A percentile compares a stretch with the other conserved stretches of the same genome.
These are phyloP conservation scores for Drosophila meridionalis DNA, from an alignment of 2,888 invertebrate genomes.

Conservation along the genomic window DNA sequence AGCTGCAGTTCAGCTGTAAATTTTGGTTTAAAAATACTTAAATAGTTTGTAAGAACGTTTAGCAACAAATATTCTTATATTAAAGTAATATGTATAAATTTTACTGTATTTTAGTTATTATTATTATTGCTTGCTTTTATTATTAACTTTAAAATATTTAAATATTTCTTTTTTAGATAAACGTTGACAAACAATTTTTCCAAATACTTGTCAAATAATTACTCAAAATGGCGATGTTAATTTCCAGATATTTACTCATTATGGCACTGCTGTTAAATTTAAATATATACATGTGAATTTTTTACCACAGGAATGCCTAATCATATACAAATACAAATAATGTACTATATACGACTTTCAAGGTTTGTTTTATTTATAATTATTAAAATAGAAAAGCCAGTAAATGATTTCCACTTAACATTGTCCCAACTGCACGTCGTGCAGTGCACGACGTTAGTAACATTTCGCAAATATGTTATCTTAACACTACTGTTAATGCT, in stretches of 20 bases:
- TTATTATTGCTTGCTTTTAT: not conserved
- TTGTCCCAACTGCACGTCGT: not conserved
- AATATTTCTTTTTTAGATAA: not conserved
- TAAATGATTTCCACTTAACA: not conserved
- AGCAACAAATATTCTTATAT: not conserved
- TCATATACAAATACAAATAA: too few species aligned
- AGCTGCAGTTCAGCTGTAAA: not conserved
- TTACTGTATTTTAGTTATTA: not conserved
- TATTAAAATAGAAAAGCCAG: too few species aligned
- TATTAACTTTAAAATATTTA: not conserved
- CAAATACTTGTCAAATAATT: not conserved
- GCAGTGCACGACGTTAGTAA: not conserved
- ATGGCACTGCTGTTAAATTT: slow-evolving; percentile 6
- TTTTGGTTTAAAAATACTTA: not conserved
- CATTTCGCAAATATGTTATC: slow-evolving; percentile 18
- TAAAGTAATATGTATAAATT: not conserved
- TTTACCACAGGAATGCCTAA: not conserved
- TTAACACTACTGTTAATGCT: slow-evolving; percentile 13
- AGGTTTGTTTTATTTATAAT: too few species aligned
- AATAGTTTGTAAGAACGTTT: not conserved
- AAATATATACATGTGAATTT: not conserved
- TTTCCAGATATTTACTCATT: not conserved
- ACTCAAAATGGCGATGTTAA: slow-evolving; percentile 3
- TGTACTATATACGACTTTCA: not conserved
- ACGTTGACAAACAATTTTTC: not conserved